Evolutionary conservation across 2,888 invertebrate genomes (phyloP), one percentile per base, ranked within the genome.

Genomic region (Antheraea assamensis): DNA sequence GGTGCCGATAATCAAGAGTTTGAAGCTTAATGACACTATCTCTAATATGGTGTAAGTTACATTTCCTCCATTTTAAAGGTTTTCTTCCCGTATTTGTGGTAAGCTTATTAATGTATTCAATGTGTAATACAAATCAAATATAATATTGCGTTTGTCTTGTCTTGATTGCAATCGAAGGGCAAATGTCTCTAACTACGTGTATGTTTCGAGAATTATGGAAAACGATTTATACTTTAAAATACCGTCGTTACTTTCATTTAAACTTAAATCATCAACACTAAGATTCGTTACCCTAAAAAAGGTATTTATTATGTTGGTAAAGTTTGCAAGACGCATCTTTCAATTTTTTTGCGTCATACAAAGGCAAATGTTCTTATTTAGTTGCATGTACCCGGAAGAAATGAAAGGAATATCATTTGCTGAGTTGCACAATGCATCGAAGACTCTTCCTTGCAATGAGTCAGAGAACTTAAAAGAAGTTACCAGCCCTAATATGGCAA

Each of bases 1-100:
- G 66, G 94, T 96, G 17, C 95, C 95, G 0, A 85, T 95, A 74
- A 88, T 96, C 30, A 80, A 82, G 1, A 84, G 81, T 24, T 87
- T 89, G 1, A 84, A 88, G 1, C 87, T 90, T 61, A 86, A 85
- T 0, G 79, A 78, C 1, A 88, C 90, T 0, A 79, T 90, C 0
- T 80, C 83, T 30, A 86, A 89, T 77, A 90, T 95, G 83, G 88
- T 87, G 95, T 95, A 79, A 90, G 92, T 82, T 24, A 8, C 24
- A 21, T 24, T 24, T 55, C n/a, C 3, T 71, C 30, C 19, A 52
- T 52, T 52, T 52, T 52, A 52, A 52, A 7, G 7, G 42, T 42
- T 52, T 52, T 5, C 7, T n/a, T 49, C 5, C 10, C 10, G 42
- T 42, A 42, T 10, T 42, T 10, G 8, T 42, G 42, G 42, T 42